phyloP scores from a whole-genome alignment of 2,797 vertebrate species.

The Sebastes steindachneri region DNA sequence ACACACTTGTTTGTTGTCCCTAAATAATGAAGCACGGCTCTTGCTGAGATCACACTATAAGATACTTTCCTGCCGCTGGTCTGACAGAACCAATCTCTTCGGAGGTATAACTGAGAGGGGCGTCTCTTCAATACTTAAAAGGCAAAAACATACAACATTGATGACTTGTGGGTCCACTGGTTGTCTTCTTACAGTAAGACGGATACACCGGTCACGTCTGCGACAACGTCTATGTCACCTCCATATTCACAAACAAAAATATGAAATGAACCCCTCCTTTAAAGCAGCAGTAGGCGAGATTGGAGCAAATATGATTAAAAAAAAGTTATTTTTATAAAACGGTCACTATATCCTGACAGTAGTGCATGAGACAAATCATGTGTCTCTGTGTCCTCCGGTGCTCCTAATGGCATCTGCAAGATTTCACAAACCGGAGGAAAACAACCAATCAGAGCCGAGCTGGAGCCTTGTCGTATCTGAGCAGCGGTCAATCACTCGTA shows the following conservation, averaged over 20 bases:
- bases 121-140: slow-evolving; percentile 64
- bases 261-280: neutral
- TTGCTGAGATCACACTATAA: slow-evolving; percentile 58
- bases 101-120: slow-evolving; percentile 33
- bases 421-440: too few relatives aligned
- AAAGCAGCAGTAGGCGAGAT: too few relatives aligned
- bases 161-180: slow-evolving; percentile 54
- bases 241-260: neutral
- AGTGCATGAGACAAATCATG: too few relatives aligned
- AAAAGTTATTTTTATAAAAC: too few relatives aligned
- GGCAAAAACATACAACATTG: slow-evolving; percentile 68
- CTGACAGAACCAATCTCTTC: slow-evolving; percentile 61
- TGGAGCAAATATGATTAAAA: too few relatives aligned
- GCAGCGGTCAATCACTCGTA: too few relatives aligned
- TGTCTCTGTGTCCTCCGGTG: too few relatives aligned
- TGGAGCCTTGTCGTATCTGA: too few relatives aligned
- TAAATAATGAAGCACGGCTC: slow-evolving; percentile 62
- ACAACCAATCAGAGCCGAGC: too few relatives aligned
- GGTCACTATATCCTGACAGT: too few relatives aligned
- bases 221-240: neutral
- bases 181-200: neutral
- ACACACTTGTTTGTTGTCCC: slow-evolving; percentile 38
- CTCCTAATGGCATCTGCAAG: too few relatives aligned
- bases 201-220: neutral
- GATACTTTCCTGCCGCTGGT: slow-evolving; percentile 26